Evolutionary conservation across 2,888 invertebrate species (phyloP).

Genomic region (Pteria penguin): DNA sequence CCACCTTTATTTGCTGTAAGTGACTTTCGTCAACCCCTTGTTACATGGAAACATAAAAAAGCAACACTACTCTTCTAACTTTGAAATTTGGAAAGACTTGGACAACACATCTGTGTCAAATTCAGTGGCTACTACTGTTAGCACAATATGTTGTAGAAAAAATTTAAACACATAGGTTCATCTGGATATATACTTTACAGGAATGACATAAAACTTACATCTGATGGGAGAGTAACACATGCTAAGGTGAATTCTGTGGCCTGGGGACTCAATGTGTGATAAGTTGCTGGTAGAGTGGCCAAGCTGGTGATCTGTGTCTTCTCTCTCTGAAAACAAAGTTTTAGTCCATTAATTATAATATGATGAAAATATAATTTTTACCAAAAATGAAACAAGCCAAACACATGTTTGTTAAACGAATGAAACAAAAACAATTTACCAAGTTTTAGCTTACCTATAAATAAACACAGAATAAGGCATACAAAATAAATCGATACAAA

Average conservation of each 20-base stretch:
- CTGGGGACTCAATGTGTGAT: conserved; percentile 84
- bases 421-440: no score
- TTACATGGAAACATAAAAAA: no score
- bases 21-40: no score
- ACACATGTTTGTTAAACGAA: no score
- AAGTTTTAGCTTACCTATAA: not conserved
- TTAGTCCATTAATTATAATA: not conserved
- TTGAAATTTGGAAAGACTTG: not conserved
- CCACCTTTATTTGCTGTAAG: no score
- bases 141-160: no score
- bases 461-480: not conserved
- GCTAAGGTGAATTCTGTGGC: conserved; percentile 94
- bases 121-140: no score
- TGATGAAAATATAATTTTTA: not conserved
- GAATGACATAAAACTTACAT: conserved; percentile 83
- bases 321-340: conserved; percentile 84
- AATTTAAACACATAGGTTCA: not conserved
- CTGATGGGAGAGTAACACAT: conserved; percentile 90
- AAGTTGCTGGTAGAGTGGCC: conserved; percentile 90
- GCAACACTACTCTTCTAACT: no score
- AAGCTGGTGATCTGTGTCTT: conserved; percentile 86
- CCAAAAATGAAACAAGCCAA: no score
- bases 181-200: not conserved
- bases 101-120: no score
- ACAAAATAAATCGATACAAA: not conserved